These are phyloP conservation scores for Latrodectus geometricus DNA, from an alignment of 1,140 invertebrate genomes.

Conservation along the genomic window DNA sequence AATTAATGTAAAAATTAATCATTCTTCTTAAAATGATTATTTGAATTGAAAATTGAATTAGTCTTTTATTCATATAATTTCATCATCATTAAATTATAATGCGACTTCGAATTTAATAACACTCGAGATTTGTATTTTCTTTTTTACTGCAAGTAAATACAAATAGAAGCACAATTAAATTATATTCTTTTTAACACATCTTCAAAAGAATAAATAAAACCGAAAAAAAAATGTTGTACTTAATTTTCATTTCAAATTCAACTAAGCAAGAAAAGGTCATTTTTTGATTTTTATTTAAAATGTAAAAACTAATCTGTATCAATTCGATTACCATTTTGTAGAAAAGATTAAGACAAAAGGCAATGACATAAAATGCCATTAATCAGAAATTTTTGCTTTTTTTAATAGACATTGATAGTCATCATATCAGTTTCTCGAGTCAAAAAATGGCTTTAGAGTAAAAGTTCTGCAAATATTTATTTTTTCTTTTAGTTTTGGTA, in stretches of 20 bases:
- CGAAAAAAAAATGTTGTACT: not conserved
- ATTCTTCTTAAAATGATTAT: not conserved
- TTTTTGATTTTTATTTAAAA: not conserved
- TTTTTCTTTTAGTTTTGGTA: too few species aligned
- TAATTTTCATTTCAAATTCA: constrained; percentile 27
- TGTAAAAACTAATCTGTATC: too few species aligned
- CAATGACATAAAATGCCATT: too few species aligned
- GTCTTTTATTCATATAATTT: not conserved
- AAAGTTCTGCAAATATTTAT: too few species aligned
- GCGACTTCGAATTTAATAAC: not conserved
- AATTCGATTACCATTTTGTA: too few species aligned
- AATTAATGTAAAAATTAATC: not conserved
- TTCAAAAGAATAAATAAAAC: not conserved
- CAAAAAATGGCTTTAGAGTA: too few species aligned
- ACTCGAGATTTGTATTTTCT: not conserved
- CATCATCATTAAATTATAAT: not conserved
- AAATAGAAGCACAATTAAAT: constrained; percentile 25
- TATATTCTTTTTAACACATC: constrained; percentile 12
- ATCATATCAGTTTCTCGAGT: too few species aligned
- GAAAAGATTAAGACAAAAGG: too few species aligned
- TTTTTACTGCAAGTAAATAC: not conserved
- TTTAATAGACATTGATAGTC: too few species aligned
- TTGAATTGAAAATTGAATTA: constrained; percentile 33
- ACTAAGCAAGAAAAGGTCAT: not conserved
- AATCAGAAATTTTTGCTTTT: too few species aligned